Conservation (phyloP, 2,888 invertebrate species). For the Xestia xanthographa region DNA sequence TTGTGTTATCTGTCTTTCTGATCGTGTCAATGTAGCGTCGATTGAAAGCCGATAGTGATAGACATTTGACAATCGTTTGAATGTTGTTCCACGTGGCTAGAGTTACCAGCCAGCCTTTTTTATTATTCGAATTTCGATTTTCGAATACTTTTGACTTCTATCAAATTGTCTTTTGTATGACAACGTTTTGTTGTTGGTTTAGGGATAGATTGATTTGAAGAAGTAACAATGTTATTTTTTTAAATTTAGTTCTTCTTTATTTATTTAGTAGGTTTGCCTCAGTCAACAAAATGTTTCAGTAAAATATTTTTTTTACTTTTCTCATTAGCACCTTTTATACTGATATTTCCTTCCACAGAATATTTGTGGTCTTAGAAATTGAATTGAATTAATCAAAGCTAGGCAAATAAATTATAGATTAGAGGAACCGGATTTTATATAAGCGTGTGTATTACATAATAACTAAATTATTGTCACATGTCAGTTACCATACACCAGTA, state of each 20-base stretch:
- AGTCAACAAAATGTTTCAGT: neutral
- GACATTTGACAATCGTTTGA: conserved; percentile 30
- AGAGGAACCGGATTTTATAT: too few species aligned
- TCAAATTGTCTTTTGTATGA: conserved; percentile 13
- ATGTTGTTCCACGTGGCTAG: conserved; percentile 25
- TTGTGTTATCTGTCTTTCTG: conserved; percentile 23
- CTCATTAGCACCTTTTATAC: neutral
- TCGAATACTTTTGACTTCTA: conserved; percentile 26
- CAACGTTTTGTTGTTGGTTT: neutral
- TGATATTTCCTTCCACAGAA: neutral
- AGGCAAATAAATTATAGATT: too few species aligned
- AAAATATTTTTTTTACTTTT: too few species aligned
- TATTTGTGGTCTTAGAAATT: neutral
- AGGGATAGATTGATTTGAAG: neutral
- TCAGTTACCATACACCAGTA: too few species aligned
- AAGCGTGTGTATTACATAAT: too few species aligned
- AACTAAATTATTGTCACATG: too few species aligned
- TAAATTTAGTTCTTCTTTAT: neutral
- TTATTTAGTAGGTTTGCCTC: neutral
- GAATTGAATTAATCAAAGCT: too few species aligned
- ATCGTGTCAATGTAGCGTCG: conserved; percentile 31
- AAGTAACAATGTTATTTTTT: neutral
- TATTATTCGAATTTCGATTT: conserved; percentile 19
- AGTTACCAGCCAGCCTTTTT: conserved; percentile 17
- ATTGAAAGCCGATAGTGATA: conserved; percentile 42